Evolutionary conservation across 2,888 invertebrate genomes (phyloP).

Genomic region (Rugalucina vietnamica): DNA sequence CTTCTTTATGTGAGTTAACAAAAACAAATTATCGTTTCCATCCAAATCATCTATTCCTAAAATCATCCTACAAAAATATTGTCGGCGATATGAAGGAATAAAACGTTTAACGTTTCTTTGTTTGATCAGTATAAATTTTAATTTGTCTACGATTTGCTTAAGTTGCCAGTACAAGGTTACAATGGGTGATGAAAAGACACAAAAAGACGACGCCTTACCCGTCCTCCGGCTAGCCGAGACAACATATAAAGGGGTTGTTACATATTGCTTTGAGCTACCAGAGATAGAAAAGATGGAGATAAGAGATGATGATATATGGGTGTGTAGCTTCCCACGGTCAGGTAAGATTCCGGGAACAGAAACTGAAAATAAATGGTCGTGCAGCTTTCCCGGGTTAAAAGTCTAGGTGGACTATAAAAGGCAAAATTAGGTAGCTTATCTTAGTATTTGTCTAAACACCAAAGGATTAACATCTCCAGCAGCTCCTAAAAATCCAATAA

Average conservation of each 20-base stretch:
- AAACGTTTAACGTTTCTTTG: too few relatives aligned
- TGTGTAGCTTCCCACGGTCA: conserved; percentile 25
- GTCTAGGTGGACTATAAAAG: neutral
- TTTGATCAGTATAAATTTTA: too few relatives aligned
- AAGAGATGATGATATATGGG: conserved; percentile 16
- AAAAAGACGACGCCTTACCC: too few relatives aligned
- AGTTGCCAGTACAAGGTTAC: too few relatives aligned
- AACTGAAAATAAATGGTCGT: neutral
- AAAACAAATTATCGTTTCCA: too few relatives aligned
- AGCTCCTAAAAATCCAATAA: too few relatives aligned
- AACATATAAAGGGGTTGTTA: conserved; percentile 15
- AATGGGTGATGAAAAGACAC: too few relatives aligned
- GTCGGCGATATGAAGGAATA: too few relatives aligned
- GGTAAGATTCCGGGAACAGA: neutral
- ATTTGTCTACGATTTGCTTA: too few relatives aligned
- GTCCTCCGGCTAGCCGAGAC: neutral
- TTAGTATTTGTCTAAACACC: neutral
- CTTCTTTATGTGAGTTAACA: too few relatives aligned
- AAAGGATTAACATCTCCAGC: neutral
- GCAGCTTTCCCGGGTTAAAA: neutral
- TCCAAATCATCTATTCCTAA: too few relatives aligned
- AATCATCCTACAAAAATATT: too few relatives aligned
- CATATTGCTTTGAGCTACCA: neutral
- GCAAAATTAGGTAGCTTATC: neutral
- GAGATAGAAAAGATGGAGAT: conserved; percentile 19